Conservation (phyloP, 2,888 invertebrate species). For the Napeogenes inachia region DNA sequence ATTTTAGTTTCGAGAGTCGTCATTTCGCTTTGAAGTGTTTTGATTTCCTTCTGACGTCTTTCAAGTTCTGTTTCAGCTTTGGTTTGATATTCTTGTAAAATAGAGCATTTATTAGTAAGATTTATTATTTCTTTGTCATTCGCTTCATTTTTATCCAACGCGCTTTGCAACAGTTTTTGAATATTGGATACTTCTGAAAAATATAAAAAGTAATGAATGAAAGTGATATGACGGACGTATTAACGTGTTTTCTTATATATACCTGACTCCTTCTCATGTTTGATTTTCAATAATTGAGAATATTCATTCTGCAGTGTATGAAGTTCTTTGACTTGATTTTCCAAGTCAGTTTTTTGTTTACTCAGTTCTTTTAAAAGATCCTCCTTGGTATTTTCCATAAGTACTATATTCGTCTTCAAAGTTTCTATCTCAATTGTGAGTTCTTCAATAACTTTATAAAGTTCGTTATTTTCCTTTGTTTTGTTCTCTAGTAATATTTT, state of each 20-base stretch:
- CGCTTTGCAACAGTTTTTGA: constrained; percentile 43
- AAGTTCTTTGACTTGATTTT: constrained; percentile 42
- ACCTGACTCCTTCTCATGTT: constrained; percentile 49
- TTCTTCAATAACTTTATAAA: constrained; percentile 16
- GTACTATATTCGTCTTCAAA: constrained; percentile 25
- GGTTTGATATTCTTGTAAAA: constrained; percentile 48
- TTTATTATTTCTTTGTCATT: constrained; percentile 41
- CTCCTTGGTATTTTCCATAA: constrained; percentile 16
- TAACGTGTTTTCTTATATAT: constrained; percentile 18
- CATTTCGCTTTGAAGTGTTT: constrained; percentile 27
- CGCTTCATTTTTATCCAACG: constrained; percentile 40
- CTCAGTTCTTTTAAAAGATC: constrained; percentile 22
- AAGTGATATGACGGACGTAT: constrained; percentile 9
- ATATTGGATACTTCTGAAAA: constrained; percentile 51
- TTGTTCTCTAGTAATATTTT: constrained; percentile 25
- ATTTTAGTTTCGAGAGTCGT: constrained; percentile 18
- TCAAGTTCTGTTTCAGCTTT: constrained; percentile 50
- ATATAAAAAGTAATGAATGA: constrained; percentile 4
- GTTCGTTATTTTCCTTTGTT: constrained; percentile 20
- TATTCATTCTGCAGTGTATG: constrained; percentile 32
- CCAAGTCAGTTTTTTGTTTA: constrained; percentile 38
- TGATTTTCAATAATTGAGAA: constrained; percentile 28
- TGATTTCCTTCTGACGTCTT: constrained; percentile 45
- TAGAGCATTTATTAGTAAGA: constrained; percentile 44
- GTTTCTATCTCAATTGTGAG: constrained; percentile 16